A percentile compares a stretch with the other conserved stretches of the same genome.
phyloP scores from a whole-genome alignment of 2,797 vertebrate genomes.

The Enteromius unitaeniatus region DNA sequence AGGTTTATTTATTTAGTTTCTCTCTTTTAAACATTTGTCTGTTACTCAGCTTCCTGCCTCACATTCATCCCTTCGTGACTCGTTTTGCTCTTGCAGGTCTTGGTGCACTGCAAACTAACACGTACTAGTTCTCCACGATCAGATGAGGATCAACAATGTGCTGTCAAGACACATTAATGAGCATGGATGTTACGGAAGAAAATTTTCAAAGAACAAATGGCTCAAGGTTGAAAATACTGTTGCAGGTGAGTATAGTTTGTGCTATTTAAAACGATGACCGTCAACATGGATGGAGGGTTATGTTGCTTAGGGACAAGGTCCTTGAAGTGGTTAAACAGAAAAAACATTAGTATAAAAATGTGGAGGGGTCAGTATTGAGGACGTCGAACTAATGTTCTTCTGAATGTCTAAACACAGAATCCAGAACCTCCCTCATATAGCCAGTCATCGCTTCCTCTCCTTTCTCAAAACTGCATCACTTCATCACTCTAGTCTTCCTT shows the following conservation, averaged over 20 bases:
- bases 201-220: neutral
- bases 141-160: slow-evolving; percentile 11
- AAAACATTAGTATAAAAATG: neutral
- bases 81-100: slow-evolving; percentile 26
- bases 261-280: slow-evolving; percentile 15
- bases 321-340: slow-evolving; percentile 18
- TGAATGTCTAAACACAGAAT: slow-evolving; percentile 32
- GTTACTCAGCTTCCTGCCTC: neutral
- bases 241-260: slow-evolving; percentile 4
- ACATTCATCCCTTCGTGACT: neutral
- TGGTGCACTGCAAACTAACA: slow-evolving; percentile 20
- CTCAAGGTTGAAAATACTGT: slow-evolving; percentile 11
- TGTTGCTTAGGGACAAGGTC: slow-evolving; percentile 7
- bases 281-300: neutral
- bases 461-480: slow-evolving; percentile 77
- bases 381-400: neutral
- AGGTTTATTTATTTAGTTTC: neutral
- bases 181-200: neutral
- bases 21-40: neutral
- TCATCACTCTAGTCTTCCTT: slow-evolving; percentile 69
- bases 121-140: neutral
- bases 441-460: slow-evolving; percentile 68
- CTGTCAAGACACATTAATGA: neutral
- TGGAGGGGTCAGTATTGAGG: slow-evolving; percentile 14
- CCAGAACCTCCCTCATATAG: slow-evolving; percentile 58